A percentile compares a stretch with the other conserved stretches of the same genome.
Evolutionary conservation across 2,113 vertebrate genomes (phyloP).

Genomic region (Hepsetus odoe): DNA sequence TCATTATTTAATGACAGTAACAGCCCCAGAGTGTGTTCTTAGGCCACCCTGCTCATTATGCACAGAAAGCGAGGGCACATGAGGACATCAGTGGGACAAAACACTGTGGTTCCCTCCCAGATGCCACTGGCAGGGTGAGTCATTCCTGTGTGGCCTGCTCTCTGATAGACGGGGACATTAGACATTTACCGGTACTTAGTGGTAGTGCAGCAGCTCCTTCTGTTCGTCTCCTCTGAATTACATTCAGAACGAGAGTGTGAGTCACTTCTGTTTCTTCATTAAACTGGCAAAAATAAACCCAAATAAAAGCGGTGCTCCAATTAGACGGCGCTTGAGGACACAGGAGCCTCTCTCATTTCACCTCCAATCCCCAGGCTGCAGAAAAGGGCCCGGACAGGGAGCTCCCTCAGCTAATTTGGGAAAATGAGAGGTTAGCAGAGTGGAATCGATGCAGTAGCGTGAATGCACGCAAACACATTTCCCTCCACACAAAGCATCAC

Average conservation of each 20-base stretch:
- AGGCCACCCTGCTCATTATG: neutral
- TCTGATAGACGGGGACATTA: slow-evolving; percentile 23
- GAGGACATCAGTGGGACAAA: slow-evolving; percentile 5
- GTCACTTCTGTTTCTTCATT: slow-evolving; percentile 70
- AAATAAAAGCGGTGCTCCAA: slow-evolving; percentile 75
- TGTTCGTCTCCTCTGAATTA: slow-evolving; percentile 20
- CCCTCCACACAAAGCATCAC: slow-evolving; percentile 50
- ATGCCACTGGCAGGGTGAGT: slow-evolving; percentile 17
- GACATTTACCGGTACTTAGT: slow-evolving; percentile 31
- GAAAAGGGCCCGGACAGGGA: slow-evolving; percentile 64
- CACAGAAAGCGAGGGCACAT: neutral
- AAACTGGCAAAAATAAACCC: slow-evolving; percentile 77
- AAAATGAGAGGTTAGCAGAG: slow-evolving; percentile 70
- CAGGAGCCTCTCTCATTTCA: slow-evolving; percentile 66
- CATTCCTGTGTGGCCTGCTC: slow-evolving; percentile 2
- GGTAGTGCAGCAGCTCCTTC: slow-evolving; percentile 14
- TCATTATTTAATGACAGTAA: no score
- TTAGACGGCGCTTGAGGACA: slow-evolving; percentile 69
- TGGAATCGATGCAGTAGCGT: slow-evolving; percentile 54
- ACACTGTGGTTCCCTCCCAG: neutral
- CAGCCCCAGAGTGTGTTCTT: neutral
- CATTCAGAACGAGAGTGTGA: slow-evolving; percentile 48
- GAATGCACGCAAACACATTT: slow-evolving; percentile 24
- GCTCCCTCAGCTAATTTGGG: slow-evolving; percentile 68
- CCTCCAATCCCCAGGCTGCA: slow-evolving; percentile 73